Conservation (phyloP, 1,140 invertebrate genomes). For the Mizuhopecten yessoensis region DNA sequence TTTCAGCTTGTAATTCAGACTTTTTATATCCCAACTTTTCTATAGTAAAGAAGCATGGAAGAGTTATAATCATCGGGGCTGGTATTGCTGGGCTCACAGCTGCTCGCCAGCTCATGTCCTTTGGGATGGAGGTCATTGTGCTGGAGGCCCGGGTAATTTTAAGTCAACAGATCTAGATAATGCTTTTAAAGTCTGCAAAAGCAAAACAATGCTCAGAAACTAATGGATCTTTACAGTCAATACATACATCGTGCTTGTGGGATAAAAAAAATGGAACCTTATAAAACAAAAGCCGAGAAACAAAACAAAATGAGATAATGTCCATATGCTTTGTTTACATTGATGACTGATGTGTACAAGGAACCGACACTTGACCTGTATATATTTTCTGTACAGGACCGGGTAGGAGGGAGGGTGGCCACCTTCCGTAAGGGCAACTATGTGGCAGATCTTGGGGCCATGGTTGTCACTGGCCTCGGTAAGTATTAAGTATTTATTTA, state of each 20-base stretch:
- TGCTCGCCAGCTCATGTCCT: slow-evolving; percentile 96
- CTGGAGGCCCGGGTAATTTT: slow-evolving; percentile 92
- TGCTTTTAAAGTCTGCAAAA: too few species aligned
- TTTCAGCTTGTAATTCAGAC: too few species aligned
- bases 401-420: slow-evolving; percentile 97
- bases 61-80: slow-evolving; percentile 97
- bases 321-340: not conserved
- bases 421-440: slow-evolving; percentile 98
- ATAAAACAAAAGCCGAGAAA: not conserved
- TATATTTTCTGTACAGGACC: slow-evolving; percentile 86
- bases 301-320: too few species aligned
- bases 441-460: slow-evolving; percentile 94
- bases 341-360: too few species aligned
- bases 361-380: too few species aligned
- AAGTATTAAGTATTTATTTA: slow-evolving; percentile 64
- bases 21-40: slow-evolving; percentile 19
- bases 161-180: too few species aligned
- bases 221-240: too few species aligned
- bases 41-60: slow-evolving; percentile 91
- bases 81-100: slow-evolving; percentile 97
- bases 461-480: slow-evolving; percentile 87
- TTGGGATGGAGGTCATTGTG: slow-evolving; percentile 97
- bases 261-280: too few species aligned
- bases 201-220: too few species aligned
- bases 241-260: too few species aligned